Conservation (phyloP, 1,140 invertebrate genomes). For the Lordiphosa stackelbergi region DNA sequence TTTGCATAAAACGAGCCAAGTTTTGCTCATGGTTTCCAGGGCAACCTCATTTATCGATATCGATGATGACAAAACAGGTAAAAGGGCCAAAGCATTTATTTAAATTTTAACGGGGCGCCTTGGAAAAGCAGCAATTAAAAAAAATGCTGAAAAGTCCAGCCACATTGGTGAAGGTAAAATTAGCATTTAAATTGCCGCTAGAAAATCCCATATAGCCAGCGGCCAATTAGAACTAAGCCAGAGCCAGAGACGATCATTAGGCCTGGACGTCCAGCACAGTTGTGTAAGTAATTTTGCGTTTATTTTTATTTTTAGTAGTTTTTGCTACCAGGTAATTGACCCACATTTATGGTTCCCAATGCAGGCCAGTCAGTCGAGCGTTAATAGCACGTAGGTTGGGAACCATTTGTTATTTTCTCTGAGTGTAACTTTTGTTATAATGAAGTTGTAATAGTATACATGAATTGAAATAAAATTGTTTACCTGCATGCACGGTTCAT, state of each 20-base stretch:
- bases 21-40: slow-evolving; percentile 9
- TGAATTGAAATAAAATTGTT: no score
- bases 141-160: slow-evolving; percentile 36
- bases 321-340: slow-evolving; percentile 33
- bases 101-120: not conserved
- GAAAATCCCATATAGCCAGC: slow-evolving; percentile 22
- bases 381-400: slow-evolving; percentile 22
- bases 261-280: slow-evolving; percentile 29
- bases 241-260: slow-evolving; percentile 31
- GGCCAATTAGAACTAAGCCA: slow-evolving; percentile 40
- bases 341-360: slow-evolving; percentile 56
- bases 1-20: slow-evolving; percentile 37
- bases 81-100: slow-evolving; percentile 37
- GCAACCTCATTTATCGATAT: slow-evolving; percentile 28
- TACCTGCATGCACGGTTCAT: no score
- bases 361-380: slow-evolving; percentile 32
- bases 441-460: no score
- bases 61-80: slow-evolving; percentile 7
- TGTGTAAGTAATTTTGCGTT: slow-evolving; percentile 43
- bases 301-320: slow-evolving; percentile 2
- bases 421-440: no score
- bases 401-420: slow-evolving; percentile 19
- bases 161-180: slow-evolving; percentile 41
- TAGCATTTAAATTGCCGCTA: slow-evolving; percentile 64
- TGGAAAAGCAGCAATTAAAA: slow-evolving; percentile 50